Evolutionary conservation across 2,888 invertebrate genomes (phyloP).

Genomic region (Eilema sororculum): DNA sequence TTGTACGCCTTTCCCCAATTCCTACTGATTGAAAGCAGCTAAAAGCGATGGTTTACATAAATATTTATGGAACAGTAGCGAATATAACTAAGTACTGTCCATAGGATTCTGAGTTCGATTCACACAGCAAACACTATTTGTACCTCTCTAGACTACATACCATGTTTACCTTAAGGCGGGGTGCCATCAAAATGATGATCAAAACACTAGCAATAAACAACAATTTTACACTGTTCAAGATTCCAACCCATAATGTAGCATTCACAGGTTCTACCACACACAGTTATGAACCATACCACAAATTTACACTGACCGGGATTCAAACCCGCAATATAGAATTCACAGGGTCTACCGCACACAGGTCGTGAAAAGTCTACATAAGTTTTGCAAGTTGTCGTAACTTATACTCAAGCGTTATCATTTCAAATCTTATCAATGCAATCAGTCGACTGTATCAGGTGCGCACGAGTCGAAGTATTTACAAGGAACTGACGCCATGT

Average conservation of each 20-base stretch:
- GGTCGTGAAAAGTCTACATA: not conserved
- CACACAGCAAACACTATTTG: not conserved
- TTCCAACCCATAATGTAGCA: not conserved
- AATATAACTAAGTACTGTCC: too few species aligned
- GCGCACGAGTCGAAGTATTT: not conserved
- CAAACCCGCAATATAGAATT: not conserved
- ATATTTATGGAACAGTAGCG: too few species aligned
- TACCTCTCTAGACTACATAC: too few species aligned
- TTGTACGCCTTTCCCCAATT: too few species aligned
- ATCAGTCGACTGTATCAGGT: not conserved
- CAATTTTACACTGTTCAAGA: not conserved
- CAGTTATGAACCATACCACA: too few species aligned
- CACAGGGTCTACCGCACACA: not conserved
- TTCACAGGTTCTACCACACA: too few species aligned
- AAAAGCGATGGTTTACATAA: too few species aligned
- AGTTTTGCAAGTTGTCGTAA: not conserved
- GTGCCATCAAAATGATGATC: not conserved
- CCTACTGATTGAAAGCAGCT: too few species aligned
- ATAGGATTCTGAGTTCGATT: not conserved
- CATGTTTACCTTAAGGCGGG: not conserved
- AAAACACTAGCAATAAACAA: not conserved
- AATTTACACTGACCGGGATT: not conserved
- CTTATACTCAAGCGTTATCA: not conserved
- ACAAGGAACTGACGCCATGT: not conserved
- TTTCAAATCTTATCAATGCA: constrained; percentile 1